phyloP scores from a whole-genome alignment of 2,113 vertebrate genomes.

The Mobula hypostoma region DNA sequence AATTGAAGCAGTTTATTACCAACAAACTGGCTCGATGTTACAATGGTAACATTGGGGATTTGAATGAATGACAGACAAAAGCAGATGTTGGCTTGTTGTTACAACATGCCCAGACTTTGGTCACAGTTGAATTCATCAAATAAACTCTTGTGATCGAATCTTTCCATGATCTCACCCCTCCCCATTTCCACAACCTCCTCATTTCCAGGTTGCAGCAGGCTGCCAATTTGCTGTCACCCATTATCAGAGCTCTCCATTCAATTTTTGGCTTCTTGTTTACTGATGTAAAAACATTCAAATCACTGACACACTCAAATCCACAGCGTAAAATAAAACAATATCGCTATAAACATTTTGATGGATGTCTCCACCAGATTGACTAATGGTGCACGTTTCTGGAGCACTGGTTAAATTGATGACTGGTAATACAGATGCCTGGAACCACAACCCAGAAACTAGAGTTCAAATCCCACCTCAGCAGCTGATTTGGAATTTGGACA shows the following conservation, averaged over 20 bases:
- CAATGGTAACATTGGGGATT: background rate
- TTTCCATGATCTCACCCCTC: background rate
- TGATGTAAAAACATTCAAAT: background rate
- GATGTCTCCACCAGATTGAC: background rate
- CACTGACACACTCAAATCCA: background rate
- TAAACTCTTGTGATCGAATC: background rate
- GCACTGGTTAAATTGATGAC: background rate
- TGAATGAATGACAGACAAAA: background rate
- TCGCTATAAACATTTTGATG: background rate
- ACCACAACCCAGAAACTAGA: too few relatives aligned
- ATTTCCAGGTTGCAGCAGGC: background rate
- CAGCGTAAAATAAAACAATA: background rate
- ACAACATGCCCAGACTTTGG: background rate
- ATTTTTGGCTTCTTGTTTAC: background rate
- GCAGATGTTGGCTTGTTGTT: background rate
- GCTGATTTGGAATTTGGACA: too few relatives aligned
- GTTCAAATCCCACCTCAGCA: too few relatives aligned
- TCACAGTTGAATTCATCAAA: background rate
- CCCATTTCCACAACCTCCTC: background rate
- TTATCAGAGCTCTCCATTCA: background rate
- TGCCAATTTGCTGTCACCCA: background rate
- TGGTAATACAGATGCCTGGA: background rate
- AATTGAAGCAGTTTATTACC: background rate
- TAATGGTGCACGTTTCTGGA: background rate
- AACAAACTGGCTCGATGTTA: background rate